These are phyloP conservation scores for Ormyrus pomaceus DNA, from an alignment of 2,888 invertebrate species.

Conservation along the genomic window DNA sequence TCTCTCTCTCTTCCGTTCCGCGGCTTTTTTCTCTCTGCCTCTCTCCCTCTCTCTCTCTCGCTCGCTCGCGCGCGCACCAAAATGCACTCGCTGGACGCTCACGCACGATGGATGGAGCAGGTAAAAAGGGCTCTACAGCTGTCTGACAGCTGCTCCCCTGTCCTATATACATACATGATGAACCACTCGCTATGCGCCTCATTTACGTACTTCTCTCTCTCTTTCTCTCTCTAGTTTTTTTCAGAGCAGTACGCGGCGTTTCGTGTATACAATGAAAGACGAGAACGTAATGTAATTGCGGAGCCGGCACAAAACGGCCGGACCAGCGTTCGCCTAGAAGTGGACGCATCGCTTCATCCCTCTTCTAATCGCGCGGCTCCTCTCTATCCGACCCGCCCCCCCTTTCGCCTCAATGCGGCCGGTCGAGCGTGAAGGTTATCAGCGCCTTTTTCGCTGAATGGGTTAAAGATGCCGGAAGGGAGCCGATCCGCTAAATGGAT, in stretches of 20 bases:
- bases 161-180: constrained; percentile 74
- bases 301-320: constrained; percentile 41
- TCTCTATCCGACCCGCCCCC: neutral
- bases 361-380: constrained; percentile 56
- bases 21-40: constrained; percentile 22
- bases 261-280: constrained; percentile 50
- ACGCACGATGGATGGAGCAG: constrained; percentile 63
- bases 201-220: constrained; percentile 40
- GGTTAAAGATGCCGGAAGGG: constrained; percentile 24
- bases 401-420: constrained; percentile 61
- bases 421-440: constrained; percentile 64
- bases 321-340: constrained; percentile 44
- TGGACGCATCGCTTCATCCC: constrained; percentile 70
- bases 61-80: constrained; percentile 10
- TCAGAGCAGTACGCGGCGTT: neutral
- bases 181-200: constrained; percentile 62
- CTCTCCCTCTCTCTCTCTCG: constrained; percentile 42
- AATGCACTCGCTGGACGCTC: constrained; percentile 56
- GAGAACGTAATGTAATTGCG: constrained; percentile 53
- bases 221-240: constrained; percentile 25
- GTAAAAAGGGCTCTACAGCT: constrained; percentile 75
- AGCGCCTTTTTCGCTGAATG: constrained; percentile 15
- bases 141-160: constrained; percentile 75
- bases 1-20: constrained; percentile 38
- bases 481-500: constrained; percentile 2